A percentile compares a stretch with the other conserved stretches of the same genome.
Conservation (phyloP, 2,888 invertebrate species). For the Subacronicta megacephala region DNA sequence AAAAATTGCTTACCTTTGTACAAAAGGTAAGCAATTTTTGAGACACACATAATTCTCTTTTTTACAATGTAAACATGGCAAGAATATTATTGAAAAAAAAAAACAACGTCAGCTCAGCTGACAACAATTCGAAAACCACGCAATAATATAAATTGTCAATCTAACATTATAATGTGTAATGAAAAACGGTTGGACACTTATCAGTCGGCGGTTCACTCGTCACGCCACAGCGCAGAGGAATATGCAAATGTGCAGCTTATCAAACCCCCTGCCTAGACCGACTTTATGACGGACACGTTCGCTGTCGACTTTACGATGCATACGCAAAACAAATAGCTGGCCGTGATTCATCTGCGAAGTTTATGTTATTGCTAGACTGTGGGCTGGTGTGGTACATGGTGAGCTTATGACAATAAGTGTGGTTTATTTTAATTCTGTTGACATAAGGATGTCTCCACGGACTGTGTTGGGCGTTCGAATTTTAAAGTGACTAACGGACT, state of each 20-base stretch:
- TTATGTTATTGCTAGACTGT: slow-evolving; percentile 74
- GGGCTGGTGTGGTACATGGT: slow-evolving; percentile 45
- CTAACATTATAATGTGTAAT: slow-evolving; percentile 40
- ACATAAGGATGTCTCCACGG: not conserved
- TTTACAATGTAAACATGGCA: too few species aligned
- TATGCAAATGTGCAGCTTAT: slow-evolving; percentile 66
- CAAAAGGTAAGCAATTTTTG: too few species aligned
- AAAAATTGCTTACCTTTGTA: too few species aligned
- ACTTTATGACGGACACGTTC: slow-evolving; percentile 71
- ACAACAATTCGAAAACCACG: slow-evolving; percentile 4
- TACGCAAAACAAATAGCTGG: slow-evolving; percentile 56
- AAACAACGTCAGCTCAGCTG: not conserved
- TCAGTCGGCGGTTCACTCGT: slow-evolving; percentile 43
- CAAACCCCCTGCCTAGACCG: slow-evolving; percentile 63
- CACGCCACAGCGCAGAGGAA: slow-evolving; percentile 50
- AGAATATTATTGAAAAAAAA: not conserved
- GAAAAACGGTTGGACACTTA: slow-evolving; percentile 40
- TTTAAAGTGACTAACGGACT: not conserved
- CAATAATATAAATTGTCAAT: slow-evolving; percentile 35
- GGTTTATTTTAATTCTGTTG: slow-evolving; percentile 56
- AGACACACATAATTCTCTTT: too few species aligned
- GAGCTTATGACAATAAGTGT: slow-evolving; percentile 51
- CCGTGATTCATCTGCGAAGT: slow-evolving; percentile 71
- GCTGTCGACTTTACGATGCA: slow-evolving; percentile 55
- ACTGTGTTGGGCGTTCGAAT: not conserved